A percentile compares a stretch with the other conserved stretches of the same genome.
Conservation (phyloP, 2,797 vertebrate genomes). For the Chromis chromis region DNA sequence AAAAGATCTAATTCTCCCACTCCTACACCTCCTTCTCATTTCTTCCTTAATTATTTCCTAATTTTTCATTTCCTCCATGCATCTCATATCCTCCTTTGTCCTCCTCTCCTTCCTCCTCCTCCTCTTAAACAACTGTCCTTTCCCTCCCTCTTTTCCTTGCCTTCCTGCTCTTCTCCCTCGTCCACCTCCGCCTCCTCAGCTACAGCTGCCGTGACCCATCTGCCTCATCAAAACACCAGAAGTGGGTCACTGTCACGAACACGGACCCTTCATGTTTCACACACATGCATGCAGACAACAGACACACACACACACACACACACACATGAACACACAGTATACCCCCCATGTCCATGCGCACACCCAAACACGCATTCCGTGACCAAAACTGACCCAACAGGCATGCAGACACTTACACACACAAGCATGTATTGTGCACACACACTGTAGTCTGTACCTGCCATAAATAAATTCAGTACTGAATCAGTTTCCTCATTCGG, state of each 20-base stretch:
- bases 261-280: conserved; percentile 59
- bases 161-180: conserved; percentile 49
- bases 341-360: conserved; percentile 4
- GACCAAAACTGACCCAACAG: conserved; percentile 51
- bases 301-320: conserved; percentile 15
- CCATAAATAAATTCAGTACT: background rate
- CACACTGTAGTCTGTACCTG: background rate
- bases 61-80: conserved; percentile 20
- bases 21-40: conserved; percentile 6
- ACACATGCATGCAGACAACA: conserved; percentile 34
- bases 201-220: conserved; percentile 78
- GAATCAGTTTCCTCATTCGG: conserved; percentile 2
- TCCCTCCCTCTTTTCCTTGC: conserved; percentile 11
- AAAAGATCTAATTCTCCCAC: conserved; percentile 16
- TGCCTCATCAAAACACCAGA: conserved; percentile 82
- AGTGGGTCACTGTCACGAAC: conserved; percentile 83
- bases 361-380: conserved; percentile 57
- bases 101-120: background rate
- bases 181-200: conserved; percentile 61
- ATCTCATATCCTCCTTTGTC: conserved; percentile 18
- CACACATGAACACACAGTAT: conserved; percentile 3
- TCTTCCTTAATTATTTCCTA: conserved; percentile 17
- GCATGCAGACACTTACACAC: conserved; percentile 25
- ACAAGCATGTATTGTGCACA: conserved; percentile 11
- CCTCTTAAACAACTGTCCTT: conserved; percentile 4